Percentiles rank a stretch among this genome's conserved stretches.
Conservation (phyloP, 2,888 invertebrate genomes). For the Sthenelais limicola region DNA sequence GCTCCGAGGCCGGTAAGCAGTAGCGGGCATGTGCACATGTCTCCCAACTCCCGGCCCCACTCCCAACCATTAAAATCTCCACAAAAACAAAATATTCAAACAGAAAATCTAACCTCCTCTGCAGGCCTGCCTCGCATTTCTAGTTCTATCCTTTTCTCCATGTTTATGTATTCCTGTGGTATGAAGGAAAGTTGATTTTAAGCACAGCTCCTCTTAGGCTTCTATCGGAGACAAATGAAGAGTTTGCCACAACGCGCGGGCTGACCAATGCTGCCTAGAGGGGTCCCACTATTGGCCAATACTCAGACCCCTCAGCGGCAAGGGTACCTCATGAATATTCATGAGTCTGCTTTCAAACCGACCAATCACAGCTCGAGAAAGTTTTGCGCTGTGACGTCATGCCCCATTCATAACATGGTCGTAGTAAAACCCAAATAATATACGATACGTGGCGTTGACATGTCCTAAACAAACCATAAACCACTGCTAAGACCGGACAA, state of each 20-base stretch:
- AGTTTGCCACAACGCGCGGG: conserved; percentile 60
- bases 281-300: conserved; percentile 58
- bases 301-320: conserved; percentile 76
- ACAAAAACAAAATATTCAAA: no score
- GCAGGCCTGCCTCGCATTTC: conserved; percentile 94
- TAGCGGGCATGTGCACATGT: background rate
- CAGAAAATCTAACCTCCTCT: conserved; percentile 80
- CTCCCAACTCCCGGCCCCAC: background rate
- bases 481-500: no score
- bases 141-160: conserved; percentile 82
- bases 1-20: background rate
- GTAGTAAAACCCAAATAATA: no score
- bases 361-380: conserved; percentile 37
- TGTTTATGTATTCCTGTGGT: conserved; percentile 36
- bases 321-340: conserved; percentile 37
- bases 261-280: conserved; percentile 57
- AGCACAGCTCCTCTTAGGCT: conserved; percentile 10
- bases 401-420: conserved; percentile 39
- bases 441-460: no score
- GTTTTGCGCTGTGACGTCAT: conserved; percentile 41
- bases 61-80: conserved; percentile 17
- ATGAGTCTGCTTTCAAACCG: conserved; percentile 41
- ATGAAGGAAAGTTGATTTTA: background rate
- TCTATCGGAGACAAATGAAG: conserved; percentile 46
- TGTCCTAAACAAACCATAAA: no score